Evolutionary conservation across 1,140 invertebrate genomes (phyloP).

Genomic region (Sycophila sp.): DNA sequence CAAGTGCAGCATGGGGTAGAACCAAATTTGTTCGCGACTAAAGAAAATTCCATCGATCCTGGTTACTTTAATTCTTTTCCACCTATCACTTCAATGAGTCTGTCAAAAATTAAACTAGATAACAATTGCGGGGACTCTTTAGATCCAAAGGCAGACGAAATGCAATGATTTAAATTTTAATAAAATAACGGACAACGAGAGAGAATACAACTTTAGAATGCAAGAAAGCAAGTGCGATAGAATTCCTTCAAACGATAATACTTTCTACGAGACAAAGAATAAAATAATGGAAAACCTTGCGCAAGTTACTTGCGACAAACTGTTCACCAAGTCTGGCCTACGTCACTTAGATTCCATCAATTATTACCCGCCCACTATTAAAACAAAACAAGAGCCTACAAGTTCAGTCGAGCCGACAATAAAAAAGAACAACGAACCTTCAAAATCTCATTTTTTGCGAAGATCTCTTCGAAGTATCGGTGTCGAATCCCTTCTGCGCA

Average conservation of each 20-base stretch:
- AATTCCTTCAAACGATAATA: too few species aligned
- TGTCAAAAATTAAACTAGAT: too few species aligned
- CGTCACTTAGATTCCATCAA: too few species aligned
- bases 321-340: background rate
- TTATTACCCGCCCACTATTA: too few species aligned
- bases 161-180: background rate
- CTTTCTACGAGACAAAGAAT: background rate
- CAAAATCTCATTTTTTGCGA: background rate
- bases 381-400: too few species aligned
- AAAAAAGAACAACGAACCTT: background rate
- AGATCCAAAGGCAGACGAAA: background rate
- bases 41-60: background rate
- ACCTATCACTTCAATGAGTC: too few species aligned
- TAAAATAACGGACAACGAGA: too few species aligned
- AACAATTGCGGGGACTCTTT: too few species aligned
- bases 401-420: background rate
- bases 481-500: slow-evolving; percentile 15
- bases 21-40: background rate
- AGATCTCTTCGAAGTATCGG: background rate
- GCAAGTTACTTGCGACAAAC: background rate
- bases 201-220: background rate
- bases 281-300: slow-evolving; percentile 12
- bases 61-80: too few species aligned
- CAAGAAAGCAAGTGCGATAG: background rate
- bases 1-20: background rate